Base-by-base conservation (phyloP, 2,797 vertebrate genomes). In the Molossus molossus region DNA sequence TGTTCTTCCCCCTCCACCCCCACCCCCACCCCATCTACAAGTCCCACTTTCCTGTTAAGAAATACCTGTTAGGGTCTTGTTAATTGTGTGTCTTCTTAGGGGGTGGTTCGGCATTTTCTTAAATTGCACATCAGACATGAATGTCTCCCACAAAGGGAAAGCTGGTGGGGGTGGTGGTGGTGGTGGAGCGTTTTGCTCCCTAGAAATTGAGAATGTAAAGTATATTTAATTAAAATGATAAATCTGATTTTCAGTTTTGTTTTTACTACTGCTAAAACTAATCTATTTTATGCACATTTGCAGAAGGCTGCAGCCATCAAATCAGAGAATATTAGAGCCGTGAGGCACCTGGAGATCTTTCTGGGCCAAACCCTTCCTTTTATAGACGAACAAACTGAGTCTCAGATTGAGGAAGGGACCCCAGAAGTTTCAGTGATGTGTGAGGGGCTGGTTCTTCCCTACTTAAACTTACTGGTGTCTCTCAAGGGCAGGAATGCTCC, bases 191-290 rank as follows among this genome's bases (percentile, higher is more conserved):
- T 89, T 93, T 89, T 95, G 88, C 75, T 94, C 75, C 81, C 70
- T 95, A 94, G 96, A 96, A 96, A 97, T 65, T 96, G 90, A 94
- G 92, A 87, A 21, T 95, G 95, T 97, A 97, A 98, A 98, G 96
- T 95, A 95, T 96, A 95, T 97, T 98, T 98, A 98, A 98, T 98
- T 98, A 98, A 98, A 97, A 98, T 97, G 95, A 97, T 98, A 98
- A 98, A 98, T 98, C 97, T 97, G 96, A 94, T 92, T 96, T 97
- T 95, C 94, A 91, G 85, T 94, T 97, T 95, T 91, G 85, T 86
- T 94, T 97, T 97, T 96, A 92, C 96, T 89, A 96, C 88, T 69
- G 90, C 91, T 94, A 76, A 96, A 92, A 77, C 57, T 9, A 91
- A 94, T 97, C 88, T 96, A 60, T 94, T 97, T 97, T 96, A 94